These are phyloP conservation scores for Macrosteles quadrilineatus DNA, from an alignment of 1,140 invertebrate genomes.

Conservation along the genomic window DNA sequence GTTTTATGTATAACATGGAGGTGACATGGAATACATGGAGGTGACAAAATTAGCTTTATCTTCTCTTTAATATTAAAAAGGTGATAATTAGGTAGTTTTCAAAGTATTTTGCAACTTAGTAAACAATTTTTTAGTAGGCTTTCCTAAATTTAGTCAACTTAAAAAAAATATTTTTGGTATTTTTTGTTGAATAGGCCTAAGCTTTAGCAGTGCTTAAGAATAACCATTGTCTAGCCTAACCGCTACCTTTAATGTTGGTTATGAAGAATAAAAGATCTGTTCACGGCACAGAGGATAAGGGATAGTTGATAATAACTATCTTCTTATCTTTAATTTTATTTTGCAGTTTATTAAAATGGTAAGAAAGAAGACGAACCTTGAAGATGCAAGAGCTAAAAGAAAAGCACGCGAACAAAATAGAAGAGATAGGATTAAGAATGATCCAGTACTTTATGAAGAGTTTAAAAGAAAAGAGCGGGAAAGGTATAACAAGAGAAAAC, in stretches of 20 bases:
- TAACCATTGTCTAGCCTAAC: background rate
- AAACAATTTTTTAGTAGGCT: too few relatives aligned
- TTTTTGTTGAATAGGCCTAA: too few relatives aligned
- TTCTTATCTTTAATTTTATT: too few relatives aligned
- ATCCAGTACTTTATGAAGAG: constrained; percentile 2
- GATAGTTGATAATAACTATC: background rate
- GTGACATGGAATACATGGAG: constrained; percentile 10
- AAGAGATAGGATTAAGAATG: background rate
- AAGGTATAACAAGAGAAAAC: background rate
- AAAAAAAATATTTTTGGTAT: background rate
- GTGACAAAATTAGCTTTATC: background rate
- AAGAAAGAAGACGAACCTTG: background rate
- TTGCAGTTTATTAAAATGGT: constrained; percentile 3
- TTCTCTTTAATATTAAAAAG: background rate
- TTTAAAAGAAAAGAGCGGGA: constrained; percentile 4
- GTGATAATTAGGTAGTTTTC: too few relatives aligned
- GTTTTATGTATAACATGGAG: background rate
- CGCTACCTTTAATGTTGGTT: too few relatives aligned
- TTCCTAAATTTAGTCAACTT: background rate
- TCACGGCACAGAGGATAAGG: background rate
- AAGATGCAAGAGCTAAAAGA: background rate
- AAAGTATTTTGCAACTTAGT: too few relatives aligned
- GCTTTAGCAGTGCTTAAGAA: too few relatives aligned
- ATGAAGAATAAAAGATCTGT: background rate
- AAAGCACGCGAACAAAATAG: background rate